Evolutionary conservation across 2,113 vertebrate species (phyloP), one percentile per base, ranked within the genome.

Genomic region (Anhinga anhinga): DNA sequence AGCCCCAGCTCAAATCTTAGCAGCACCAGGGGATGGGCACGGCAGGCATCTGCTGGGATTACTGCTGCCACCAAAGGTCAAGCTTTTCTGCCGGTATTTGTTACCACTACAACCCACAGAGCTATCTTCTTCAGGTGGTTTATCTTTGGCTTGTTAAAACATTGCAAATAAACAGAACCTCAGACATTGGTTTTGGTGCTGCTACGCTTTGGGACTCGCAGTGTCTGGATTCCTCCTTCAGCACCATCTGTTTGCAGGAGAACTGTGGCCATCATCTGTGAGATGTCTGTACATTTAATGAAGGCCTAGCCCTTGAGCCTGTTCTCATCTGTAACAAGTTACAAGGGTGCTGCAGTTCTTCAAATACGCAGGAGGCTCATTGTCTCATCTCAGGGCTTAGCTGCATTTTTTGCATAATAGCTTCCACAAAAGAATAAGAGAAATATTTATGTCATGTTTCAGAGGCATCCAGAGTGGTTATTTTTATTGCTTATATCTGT

Each of bases 401-500:
- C 47, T 86, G 62, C 47, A 30, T 77, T 93, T 96, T 97, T 95
- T 90, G 49, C 34, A 10, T 66, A 84, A 92, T 61, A 81, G 36
- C 47, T 93, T 92, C 88, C 86, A 71, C 88, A 90, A 76, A 90
- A 90, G 89, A 47, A 82, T 88, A 95, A 92, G 79, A 92, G 62
- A 95, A 95, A 89, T 88, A 82, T 88, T 66, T 94, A 62, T 88
- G 70, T 40, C 20, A 3, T 84, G 59, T 81, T 52, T 59, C 81
- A 95, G 86, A 63, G 87, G 73, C 77, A 89, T 95, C 73, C 69
- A 88, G 32, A 86, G 66, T 88, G 42, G 49, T 86, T 84, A n/a
- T 77, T 88, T 97, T 96, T 89, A 91, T 81, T 96, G 55, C 56
- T 62, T 94, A 14, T 86, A 49, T 79, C 91, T 89, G 70, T 83